Percentiles rank a stretch among this genome's conserved stretches.
Evolutionary conservation across 2,797 vertebrate species (phyloP).

Genomic region (Pogonophryne albipinna): DNA sequence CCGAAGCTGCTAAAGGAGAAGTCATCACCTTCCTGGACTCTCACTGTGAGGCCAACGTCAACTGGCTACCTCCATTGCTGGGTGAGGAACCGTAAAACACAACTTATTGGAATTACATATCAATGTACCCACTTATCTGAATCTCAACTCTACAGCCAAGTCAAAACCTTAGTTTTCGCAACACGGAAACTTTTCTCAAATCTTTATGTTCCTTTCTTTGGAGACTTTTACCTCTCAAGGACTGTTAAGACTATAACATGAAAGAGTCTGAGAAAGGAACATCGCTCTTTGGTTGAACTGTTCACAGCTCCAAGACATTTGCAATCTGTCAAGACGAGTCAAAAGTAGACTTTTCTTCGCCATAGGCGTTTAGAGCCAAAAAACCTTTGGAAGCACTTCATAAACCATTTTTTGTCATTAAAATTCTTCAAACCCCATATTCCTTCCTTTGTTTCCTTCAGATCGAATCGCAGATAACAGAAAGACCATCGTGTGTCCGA

Average conservation of each 20-base stretch:
- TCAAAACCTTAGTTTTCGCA: background rate
- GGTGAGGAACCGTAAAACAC: constrained; percentile 80
- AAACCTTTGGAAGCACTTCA: background rate
- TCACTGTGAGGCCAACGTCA: constrained; percentile 96
- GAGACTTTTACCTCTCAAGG: too few relatives aligned
- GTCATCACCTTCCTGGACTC: constrained; percentile 99
- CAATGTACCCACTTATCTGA: background rate
- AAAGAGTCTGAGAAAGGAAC: background rate
- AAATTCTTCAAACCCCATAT: constrained; percentile 40
- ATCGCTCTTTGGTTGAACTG: background rate
- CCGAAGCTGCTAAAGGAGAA: constrained; percentile 88
- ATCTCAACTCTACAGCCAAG: background rate
- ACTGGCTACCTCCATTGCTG: constrained; percentile 95
- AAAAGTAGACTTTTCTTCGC: background rate
- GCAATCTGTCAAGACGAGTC: background rate
- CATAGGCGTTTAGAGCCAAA: background rate
- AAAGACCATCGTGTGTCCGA: constrained; percentile 95
- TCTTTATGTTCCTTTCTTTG: too few relatives aligned
- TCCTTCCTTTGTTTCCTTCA: constrained; percentile 66
- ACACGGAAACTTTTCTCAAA: too few relatives aligned
- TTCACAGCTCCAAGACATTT: background rate
- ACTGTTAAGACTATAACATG: too few relatives aligned
- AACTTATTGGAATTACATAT: background rate
- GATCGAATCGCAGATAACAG: constrained; percentile 95
- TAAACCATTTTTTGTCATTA: background rate